Percentiles rank a stretch among this genome's conserved stretches.
Evolutionary conservation across 2,888 invertebrate species (phyloP).

Genomic region (Philereme transversata): DNA sequence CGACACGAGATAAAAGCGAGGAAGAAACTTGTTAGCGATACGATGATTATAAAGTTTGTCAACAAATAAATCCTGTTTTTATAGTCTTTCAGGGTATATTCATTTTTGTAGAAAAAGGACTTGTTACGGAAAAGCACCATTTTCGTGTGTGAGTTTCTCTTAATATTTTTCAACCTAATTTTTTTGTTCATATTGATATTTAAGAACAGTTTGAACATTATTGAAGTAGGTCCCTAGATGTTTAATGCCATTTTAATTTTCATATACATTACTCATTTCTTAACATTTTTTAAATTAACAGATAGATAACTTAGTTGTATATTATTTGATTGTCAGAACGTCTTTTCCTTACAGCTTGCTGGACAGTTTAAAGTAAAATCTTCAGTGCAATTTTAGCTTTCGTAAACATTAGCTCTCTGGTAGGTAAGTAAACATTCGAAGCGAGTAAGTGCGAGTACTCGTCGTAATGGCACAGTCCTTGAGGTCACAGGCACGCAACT

Average conservation of each 20-base stretch:
- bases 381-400: background rate
- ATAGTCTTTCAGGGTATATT: slow-evolving; percentile 1
- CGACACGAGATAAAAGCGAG: slow-evolving; percentile 30
- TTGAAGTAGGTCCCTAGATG: too few species aligned
- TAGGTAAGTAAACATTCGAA: slow-evolving; percentile 17
- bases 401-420: slow-evolving; percentile 10
- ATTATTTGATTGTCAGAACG: too few species aligned
- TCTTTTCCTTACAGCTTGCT: too few species aligned
- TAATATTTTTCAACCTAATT: too few species aligned
- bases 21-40: slow-evolving; percentile 43
- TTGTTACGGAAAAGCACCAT: too few species aligned
- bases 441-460: slow-evolving; percentile 10
- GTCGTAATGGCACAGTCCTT: slow-evolving; percentile 19
- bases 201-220: too few species aligned
- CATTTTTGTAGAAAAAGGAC: slow-evolving; percentile 1
- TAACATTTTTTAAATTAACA: too few species aligned
- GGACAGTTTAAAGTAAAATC: background rate
- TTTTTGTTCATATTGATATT: too few species aligned
- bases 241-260: too few species aligned
- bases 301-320: too few species aligned
- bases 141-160: too few species aligned
- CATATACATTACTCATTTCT: too few species aligned
- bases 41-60: slow-evolving; percentile 33
- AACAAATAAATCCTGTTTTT: slow-evolving; percentile 22
- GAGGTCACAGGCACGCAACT: slow-evolving; percentile 14